phyloP scores from a whole-genome alignment of 2,888 invertebrate genomes.

The Drosophila vallismaia region DNA sequence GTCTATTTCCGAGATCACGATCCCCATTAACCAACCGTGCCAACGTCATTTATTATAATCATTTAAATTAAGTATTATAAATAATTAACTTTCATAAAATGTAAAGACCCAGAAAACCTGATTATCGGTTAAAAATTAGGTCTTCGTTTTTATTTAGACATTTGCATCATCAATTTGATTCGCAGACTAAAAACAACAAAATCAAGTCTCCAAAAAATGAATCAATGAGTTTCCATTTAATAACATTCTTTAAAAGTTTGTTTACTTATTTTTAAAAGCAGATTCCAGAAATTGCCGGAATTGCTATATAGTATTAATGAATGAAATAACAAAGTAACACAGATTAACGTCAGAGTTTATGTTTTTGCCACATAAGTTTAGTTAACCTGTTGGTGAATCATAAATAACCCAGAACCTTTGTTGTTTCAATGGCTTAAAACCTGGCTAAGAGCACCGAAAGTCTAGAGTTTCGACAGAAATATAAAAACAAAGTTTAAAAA shows the following conservation, averaged over 20 bases:
- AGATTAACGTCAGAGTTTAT: conserved; percentile 31
- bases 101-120: conserved; percentile 56
- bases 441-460: conserved; percentile 12
- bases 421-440: conserved; percentile 33
- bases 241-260: conserved; percentile 12
- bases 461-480: conserved; percentile 18
- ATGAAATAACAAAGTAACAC: conserved; percentile 25
- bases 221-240: conserved; percentile 45
- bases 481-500: conserved; percentile 22
- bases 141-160: conserved; percentile 75
- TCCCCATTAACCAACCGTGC: conserved; percentile 17
- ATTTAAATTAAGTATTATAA: conserved; percentile 36
- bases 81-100: conserved; percentile 34
- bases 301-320: conserved; percentile 21
- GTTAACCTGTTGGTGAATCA: conserved; percentile 69
- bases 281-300: conserved; percentile 28
- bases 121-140: conserved; percentile 64
- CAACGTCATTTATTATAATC: conserved; percentile 39
- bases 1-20: conserved; percentile 27
- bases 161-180: conserved; percentile 64
- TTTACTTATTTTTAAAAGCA: conserved; percentile 26
- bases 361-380: conserved; percentile 42
- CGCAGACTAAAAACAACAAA: conserved; percentile 28
- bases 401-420: conserved; percentile 40
- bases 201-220: conserved; percentile 40